These are phyloP conservation scores for Melanargia galathea DNA, from an alignment of 2,888 invertebrate genomes.

Conservation along the genomic window DNA sequence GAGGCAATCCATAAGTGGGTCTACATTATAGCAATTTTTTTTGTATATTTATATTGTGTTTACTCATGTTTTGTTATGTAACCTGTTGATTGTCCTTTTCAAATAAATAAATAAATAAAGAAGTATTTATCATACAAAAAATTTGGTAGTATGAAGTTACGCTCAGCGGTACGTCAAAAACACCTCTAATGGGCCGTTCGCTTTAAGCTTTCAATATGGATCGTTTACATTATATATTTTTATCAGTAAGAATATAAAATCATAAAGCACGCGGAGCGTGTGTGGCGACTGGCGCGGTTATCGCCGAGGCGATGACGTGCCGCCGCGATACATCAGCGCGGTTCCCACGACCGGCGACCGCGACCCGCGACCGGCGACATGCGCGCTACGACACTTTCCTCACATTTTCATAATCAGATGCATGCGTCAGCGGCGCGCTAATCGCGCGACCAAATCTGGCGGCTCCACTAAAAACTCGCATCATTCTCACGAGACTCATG, in stretches of 20 bases:
- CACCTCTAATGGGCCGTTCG: not conserved
- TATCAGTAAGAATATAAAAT: not conserved
- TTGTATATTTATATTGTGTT: too few relatives aligned
- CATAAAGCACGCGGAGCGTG: conserved; percentile 17
- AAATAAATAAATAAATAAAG: too few relatives aligned
- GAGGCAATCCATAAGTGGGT: too few relatives aligned
- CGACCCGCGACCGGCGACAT: conserved; percentile 30
- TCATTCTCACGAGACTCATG: not conserved
- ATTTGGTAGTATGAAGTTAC: too few relatives aligned
- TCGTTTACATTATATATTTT: not conserved
- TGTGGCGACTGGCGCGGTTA: conserved; percentile 29
- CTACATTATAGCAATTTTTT: too few relatives aligned
- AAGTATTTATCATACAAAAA: too few relatives aligned
- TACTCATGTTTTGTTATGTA: too few relatives aligned
- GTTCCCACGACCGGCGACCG: conserved; percentile 38
- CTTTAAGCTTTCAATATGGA: not conserved
- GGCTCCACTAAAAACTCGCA: conserved; percentile 4
- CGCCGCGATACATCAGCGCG: conserved; percentile 37
- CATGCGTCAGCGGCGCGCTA: conserved; percentile 23
- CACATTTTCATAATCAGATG: conserved; percentile 36
- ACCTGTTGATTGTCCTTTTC: too few relatives aligned
- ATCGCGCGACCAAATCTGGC: conserved; percentile 21
- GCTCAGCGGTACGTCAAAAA: too few relatives aligned
- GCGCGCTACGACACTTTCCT: conserved; percentile 20
- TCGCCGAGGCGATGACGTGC: conserved; percentile 33